phyloP scores from a whole-genome alignment of 2,888 invertebrate species.

The Aphodius sticticus region DNA sequence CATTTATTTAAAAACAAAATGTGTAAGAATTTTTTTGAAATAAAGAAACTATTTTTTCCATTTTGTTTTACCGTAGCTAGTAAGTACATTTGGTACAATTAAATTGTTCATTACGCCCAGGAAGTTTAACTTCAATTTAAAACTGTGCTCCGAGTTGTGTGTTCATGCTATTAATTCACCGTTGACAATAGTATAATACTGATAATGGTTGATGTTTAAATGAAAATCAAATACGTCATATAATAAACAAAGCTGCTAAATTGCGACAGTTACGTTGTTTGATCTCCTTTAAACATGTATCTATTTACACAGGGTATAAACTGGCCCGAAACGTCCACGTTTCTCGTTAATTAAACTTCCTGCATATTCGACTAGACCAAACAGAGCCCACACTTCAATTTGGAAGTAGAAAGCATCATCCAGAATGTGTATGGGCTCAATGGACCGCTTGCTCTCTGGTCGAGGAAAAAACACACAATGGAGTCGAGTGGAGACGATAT shows the following conservation, averaged over 20 bases:
- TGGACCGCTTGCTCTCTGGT: not conserved
- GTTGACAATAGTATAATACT: too few relatives aligned
- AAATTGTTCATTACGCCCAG: too few relatives aligned
- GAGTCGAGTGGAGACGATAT: not conserved
- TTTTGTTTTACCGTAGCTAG: too few relatives aligned
- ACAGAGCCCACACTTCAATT: not conserved
- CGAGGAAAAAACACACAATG: not conserved
- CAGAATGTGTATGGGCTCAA: not conserved
- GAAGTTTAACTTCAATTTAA: too few relatives aligned
- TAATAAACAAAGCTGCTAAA: not conserved
- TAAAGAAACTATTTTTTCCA: too few relatives aligned
- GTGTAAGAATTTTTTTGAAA: too few relatives aligned
- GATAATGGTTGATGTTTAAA: not conserved
- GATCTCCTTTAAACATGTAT: not conserved
- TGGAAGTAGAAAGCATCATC: not conserved
- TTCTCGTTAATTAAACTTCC: not conserved
- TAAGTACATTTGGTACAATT: too few relatives aligned
- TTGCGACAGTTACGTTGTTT: not conserved
- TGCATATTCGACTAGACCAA: not conserved
- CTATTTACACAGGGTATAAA: not conserved
- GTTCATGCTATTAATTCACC: too few relatives aligned
- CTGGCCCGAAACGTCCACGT: not conserved
- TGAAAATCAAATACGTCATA: not conserved
- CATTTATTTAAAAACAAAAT: too few relatives aligned
- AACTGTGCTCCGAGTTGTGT: too few relatives aligned